Base-by-base conservation (phyloP, 1,140 invertebrate genomes). In the Phthorimaea operculella region DNA sequence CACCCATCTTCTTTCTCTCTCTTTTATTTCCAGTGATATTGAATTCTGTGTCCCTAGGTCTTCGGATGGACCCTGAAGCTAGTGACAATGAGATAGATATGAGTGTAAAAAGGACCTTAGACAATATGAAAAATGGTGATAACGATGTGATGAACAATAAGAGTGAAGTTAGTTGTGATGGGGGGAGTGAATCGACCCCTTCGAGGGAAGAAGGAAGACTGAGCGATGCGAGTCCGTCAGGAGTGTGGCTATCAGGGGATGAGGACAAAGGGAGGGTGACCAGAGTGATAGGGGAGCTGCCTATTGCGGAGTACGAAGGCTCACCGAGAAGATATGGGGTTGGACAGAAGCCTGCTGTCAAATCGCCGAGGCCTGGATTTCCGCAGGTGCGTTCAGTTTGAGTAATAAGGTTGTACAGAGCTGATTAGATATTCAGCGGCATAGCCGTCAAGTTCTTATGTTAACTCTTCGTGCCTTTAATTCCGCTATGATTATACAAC, bases 271-370 rank as follows among this genome's bases (percentile, higher is more conserved):
- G 83, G 48, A 90, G 92, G 85, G 90, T 93, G 9, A 88, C 92
- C 48, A 89, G 93, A 63, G 90, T 96, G 51, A 96, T 96, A 76
- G 95, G 95, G 17, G 93, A 92, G 83, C 83, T 96, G 62, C 93
- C 94, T 11, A 96, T 96, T 66, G 93, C 94, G 34, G 94, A 97
- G 66, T 97, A 97, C 79, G 95, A 96, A 61, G 95, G 94, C 16
- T 96, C 95, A 36, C 96, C 95, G 4, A 87, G 94, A 62, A 89
- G 95, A 60, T 97, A 96, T 76, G 95, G 94, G 3, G 86, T 91
- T 42, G 78, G 76, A 4, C 77, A 82, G 57, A 81, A 79, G 58
- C 59, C 63, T 12, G 66, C 62, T 34, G 58, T 64, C 14, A 72
- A 75, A 55, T 83, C 85, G 28, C 84, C 85, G 10, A 69, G 85